phyloP scores from a whole-genome alignment of 2,113 vertebrate genomes.

The Delphinapterus leucas region DNA sequence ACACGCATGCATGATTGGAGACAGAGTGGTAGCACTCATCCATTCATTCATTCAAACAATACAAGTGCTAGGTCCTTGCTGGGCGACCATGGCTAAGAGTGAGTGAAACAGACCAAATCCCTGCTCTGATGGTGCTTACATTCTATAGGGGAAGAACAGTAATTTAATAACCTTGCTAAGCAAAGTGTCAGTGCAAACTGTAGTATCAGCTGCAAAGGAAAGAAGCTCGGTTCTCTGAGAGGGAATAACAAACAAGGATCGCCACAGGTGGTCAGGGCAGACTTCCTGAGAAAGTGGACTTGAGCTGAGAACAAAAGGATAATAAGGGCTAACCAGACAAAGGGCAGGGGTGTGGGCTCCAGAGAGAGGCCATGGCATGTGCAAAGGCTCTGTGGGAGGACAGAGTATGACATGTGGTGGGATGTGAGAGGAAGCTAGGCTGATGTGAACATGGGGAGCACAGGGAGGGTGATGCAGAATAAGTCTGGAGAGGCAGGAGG shows the following conservation, averaged over 20 bases:
- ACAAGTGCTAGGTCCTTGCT: neutral
- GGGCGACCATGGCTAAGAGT: neutral
- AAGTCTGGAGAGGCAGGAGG: neutral
- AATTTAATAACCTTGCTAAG: neutral
- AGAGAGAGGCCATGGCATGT: neutral
- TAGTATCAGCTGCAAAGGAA: neutral
- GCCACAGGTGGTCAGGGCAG: neutral
- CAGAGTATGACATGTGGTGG: neutral
- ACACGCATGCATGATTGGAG: fast-evolving
- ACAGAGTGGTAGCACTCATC: neutral
- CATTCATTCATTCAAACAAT: neutral
- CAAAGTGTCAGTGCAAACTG: neutral
- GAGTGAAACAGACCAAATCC: neutral
- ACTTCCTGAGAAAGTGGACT: neutral
- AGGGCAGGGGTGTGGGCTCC: neutral
- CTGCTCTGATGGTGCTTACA: neutral
- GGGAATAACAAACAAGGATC: neutral
- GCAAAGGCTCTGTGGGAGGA: neutral
- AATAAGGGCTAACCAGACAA: neutral
- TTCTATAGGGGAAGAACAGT: neutral
- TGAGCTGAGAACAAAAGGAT: neutral
- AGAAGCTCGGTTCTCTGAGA: neutral
- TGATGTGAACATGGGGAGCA: neutral
- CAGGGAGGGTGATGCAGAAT: neutral
- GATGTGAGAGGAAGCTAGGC: neutral